A percentile compares a stretch with the other conserved stretches of the same genome.
phyloP scores from a whole-genome alignment of 2,888 invertebrate species.

The Mimachlamys varia region DNA sequence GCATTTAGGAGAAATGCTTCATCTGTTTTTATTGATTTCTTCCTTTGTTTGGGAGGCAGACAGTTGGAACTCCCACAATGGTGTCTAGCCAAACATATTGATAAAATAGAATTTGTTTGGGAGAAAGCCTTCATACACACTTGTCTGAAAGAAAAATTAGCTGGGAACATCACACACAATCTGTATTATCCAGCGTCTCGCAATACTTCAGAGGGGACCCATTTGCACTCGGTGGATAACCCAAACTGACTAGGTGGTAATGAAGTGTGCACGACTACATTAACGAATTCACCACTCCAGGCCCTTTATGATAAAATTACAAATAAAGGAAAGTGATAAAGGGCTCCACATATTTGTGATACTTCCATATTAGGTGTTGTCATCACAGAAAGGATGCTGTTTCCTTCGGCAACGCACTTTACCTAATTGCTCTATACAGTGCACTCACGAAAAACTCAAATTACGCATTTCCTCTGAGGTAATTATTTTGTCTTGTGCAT shows the following conservation, averaged over 20 bases:
- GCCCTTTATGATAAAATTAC: neutral
- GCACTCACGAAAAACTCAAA: neutral
- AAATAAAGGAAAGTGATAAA: neutral
- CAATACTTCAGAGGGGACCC: neutral
- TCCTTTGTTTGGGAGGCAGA: neutral
- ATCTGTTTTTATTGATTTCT: neutral
- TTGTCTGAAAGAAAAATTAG: neutral
- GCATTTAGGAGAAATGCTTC: neutral
- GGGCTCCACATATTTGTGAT: neutral
- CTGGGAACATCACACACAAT: neutral
- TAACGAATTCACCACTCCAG: neutral
- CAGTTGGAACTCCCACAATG: neutral
- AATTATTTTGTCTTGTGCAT: neutral
- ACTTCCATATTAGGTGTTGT: neutral
- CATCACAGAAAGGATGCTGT: neutral
- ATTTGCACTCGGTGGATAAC: neutral
- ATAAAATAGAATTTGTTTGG: neutral
- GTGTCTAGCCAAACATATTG: constrained; percentile 23
- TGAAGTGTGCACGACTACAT: neutral
- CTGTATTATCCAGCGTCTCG: neutral
- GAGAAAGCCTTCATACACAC: neutral
- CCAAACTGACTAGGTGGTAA: neutral
- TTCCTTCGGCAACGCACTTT: neutral
- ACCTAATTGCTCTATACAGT: neutral
- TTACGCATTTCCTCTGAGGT: neutral